Base-by-base conservation (phyloP, 2,888 invertebrate species). In the Ischnura elegans region DNA sequence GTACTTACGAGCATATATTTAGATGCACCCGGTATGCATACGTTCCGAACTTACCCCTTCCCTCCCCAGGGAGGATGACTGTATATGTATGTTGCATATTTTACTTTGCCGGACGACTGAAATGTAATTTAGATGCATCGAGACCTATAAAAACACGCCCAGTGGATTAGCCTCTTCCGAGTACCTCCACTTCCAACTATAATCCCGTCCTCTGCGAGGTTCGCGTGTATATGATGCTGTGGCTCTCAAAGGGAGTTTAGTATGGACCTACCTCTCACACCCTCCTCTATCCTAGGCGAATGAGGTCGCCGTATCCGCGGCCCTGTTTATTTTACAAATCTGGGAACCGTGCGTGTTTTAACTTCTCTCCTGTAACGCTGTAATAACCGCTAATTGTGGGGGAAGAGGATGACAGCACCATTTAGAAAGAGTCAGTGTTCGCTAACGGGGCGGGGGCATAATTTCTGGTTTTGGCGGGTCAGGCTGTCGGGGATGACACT, bases 1-100 rank as follows among this genome's bases (percentile, higher is more conserved):
- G 86, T 86, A 86, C 86, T 45, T 86, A 10, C 8, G 46, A 25
- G 45, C 86, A 46, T 66, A 90, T 90, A 66, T 90, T 90, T 90
- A 61, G 90, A 90, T 66, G 61, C 61, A n/a, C 25, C 16, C 25
- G 45, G 36, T 76, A 46, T 46, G 86, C 86, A 45, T 46, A 45
- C 86, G n/a, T 86, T 86, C 86, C 86, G 86, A 46, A 46, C 43
- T 46, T 45, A 6, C 43, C 21, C 42, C 21, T 42, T 43, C 36
- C 42, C 42, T 25, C 36, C 42, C 19, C 85, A 42, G 51, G 51
- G 51, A 10, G 8, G 51, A 51, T 51, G n/a, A 25, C 29, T 51
- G 55, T 36, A 55, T 16, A 25, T 51, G 55, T 36, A 55, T 16
- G 42, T 51, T 51, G 51, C 43, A 51, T 25, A 42, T 51, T 87